Percentiles rank a stretch among this genome's conserved stretches.
phyloP scores from a whole-genome alignment of 2,113 vertebrate genomes.

The Bothrops jararaca region DNA sequence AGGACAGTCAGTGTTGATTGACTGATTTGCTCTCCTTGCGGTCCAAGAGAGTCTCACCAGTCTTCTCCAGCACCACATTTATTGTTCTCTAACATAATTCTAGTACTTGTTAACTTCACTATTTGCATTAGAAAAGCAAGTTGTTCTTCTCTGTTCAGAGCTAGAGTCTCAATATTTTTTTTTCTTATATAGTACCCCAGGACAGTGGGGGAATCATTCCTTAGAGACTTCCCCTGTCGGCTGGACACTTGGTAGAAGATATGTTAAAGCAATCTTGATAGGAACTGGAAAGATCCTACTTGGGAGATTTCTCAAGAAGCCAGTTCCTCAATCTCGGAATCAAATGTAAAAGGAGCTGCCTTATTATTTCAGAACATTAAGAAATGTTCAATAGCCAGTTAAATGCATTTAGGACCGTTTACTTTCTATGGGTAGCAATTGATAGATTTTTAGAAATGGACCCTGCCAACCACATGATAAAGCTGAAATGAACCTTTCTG shows the following conservation, averaged over 20 bases:
- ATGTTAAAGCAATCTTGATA: background rate
- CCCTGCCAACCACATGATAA: no score
- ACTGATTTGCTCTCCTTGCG: background rate
- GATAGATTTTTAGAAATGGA: background rate
- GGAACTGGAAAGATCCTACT: background rate
- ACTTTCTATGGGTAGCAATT: background rate
- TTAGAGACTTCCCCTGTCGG: background rate
- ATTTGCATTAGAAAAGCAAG: background rate
- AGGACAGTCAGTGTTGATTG: background rate
- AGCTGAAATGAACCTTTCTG: background rate
- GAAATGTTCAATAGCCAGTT: background rate
- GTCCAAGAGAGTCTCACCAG: background rate
- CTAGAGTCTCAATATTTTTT: background rate
- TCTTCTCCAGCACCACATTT: background rate
- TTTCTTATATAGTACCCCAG: background rate
- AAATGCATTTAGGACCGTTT: background rate
- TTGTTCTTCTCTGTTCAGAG: background rate
- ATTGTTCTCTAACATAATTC: background rate
- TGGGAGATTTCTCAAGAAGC: background rate
- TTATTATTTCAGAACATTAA: background rate
- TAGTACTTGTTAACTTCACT: background rate
- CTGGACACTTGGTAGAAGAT: background rate
- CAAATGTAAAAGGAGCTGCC: background rate
- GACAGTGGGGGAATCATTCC: background rate
- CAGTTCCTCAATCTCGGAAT: background rate